These are phyloP conservation scores for Tauraco hartlaubi DNA, from an alignment of 2,797 vertebrate species.

Conservation along the genomic window DNA sequence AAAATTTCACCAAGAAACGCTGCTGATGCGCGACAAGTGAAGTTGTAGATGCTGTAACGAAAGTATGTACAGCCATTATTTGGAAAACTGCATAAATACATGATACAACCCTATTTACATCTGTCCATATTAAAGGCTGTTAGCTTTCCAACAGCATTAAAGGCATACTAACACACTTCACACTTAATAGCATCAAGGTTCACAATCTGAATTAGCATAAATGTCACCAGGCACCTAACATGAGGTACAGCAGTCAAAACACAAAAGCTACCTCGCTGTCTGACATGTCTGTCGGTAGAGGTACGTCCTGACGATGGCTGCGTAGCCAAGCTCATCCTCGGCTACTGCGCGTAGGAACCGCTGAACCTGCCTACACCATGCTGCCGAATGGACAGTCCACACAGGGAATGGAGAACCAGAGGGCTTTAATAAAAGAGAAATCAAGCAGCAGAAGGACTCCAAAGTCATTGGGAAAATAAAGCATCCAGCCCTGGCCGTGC, in stretches of 20 bases:
- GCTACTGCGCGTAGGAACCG: rapidly evolving
- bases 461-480: not conserved
- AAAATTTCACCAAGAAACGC: not conserved
- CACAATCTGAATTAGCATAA: not conserved
- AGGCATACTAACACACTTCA: not conserved
- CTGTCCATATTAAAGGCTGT: not conserved
- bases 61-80: rapidly evolving
- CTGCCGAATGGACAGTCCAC: not conserved
- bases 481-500: not conserved
- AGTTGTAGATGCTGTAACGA: not conserved
- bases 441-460: not conserved
- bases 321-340: rapidly evolving
- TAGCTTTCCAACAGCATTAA: not conserved
- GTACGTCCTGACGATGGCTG: not conserved
- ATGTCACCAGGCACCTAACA: not conserved
- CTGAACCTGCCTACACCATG: rapidly evolving
- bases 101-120: not conserved
- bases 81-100: not conserved
- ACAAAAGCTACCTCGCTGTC: not conserved
- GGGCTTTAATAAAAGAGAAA: not conserved
- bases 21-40: not conserved
- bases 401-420: not conserved
- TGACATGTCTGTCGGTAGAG: rapidly evolving
- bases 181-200: not conserved
- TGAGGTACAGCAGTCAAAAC: not conserved